Evolutionary conservation across 2,113 vertebrate species (phyloP), one percentile per base, ranked within the genome.

Genomic region (Xyrauchen texanus): DNA sequence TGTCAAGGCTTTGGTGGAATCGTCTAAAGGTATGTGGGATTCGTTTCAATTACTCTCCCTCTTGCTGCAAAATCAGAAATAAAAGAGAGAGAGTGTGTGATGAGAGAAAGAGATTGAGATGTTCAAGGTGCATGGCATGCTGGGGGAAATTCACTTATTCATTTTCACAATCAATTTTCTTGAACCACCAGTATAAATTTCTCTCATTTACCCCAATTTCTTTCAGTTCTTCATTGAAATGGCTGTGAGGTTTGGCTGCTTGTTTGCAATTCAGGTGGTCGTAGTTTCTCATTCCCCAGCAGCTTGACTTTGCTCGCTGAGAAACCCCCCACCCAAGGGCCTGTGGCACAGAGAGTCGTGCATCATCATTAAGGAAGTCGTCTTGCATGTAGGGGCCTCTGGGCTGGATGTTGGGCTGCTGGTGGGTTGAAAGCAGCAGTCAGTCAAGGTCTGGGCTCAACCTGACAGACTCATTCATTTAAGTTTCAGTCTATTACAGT

Each of bases 391-490:
- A 82, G 49, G 85, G 69, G 77, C 81, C 81, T 75, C 72, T 44
- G 82, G 68, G 67, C 53, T 80, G 74, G 52, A 76, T 75, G 53
- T 46, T 53, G 64, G 71, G 53, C 77, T 66, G 69, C 49, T 80
- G 79, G 57, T 42, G 63, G 80, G 69, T 76, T 61, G 52, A 81
- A 67, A 73, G 67, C 61, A 81, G 51, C 78, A 84, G 84, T 87
- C 82, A 76, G 63, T 85, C 84, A 87, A 75, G 68, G 68, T 73
- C 66, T 64, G 34, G 70, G 61, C 74, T 80, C 51, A 49, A 61
- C 71, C 67, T 79, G 83, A 88, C 81, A 85, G 86, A 49, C 77
- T 85, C 83, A 88, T 86, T 79, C 78, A 85, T 86, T 88, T 85
- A 75, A 84, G 84, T 77, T 72, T 77, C 70, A 62, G 75, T 78